Evolutionary conservation across 2,888 invertebrate genomes (phyloP), one percentile per base, ranked within the genome.

Genomic region (Escarpia spicata): DNA sequence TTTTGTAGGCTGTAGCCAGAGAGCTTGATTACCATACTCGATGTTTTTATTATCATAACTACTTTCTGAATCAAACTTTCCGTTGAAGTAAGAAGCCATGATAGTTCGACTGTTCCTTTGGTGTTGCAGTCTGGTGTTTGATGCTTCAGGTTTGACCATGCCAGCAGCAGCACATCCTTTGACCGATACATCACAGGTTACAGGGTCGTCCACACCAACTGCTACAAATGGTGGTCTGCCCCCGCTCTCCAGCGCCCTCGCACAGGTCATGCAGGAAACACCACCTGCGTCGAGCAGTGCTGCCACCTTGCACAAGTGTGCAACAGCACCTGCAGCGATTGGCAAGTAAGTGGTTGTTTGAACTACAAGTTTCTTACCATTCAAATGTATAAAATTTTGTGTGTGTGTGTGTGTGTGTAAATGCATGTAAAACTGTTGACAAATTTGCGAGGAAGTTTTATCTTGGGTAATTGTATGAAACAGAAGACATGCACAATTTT

Each of bases 221-320:
- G 37, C 92, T 9, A 90, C 92, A n/a, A 91, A 90, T 45, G 52
- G 92, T 90, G 90, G 45, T 91, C 93, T 92, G 91, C 60, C 60
- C 37, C 91, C 19, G 31, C 91, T 58, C 58, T 90, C 90, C 43
- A 75, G 89, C 91, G 91, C 90, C 58, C 92, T 94, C 31, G 75
- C 75, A 75, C 75, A 75, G 75, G 19, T 75, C 75, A 75, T 75
- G 75, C 75, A 26, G 26, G 75, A 75, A 75, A 75, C 75, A 75
- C 75, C n/a, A n/a, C 75, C 75, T 26, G 75, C 75, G n/a, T 75
- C 75, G 26, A 75, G 75, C 75, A 75, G 75, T 75, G 75, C 4
- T 19, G 75, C 26, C 26, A 75, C 75, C 75, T 75, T 75, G 75
- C 75, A 75, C 6, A 75, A 75, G 26, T 75, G 75, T 75, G 75